Evolutionary conservation across 2,797 vertebrate genomes (phyloP), one percentile per base, ranked within the genome.

Genomic region (Cuculus canorus): DNA sequence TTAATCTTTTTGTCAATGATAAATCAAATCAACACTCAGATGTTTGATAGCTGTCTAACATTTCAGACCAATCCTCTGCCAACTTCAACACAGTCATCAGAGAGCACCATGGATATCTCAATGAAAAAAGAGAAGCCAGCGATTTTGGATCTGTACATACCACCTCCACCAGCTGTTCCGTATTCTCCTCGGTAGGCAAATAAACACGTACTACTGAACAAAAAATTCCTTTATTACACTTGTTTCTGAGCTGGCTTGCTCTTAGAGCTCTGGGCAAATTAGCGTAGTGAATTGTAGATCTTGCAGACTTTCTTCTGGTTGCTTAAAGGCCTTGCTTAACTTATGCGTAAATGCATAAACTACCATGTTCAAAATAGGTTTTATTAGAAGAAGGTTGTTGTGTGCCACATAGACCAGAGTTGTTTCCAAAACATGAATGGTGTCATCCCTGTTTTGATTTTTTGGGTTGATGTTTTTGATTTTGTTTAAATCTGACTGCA

Each of bases 71-170:
- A 92, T 56, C 97, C 98, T 25, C 94, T 70, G 11, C 96, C 98
- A n/a, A 95, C 91, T 71, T 97, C 97, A 37, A 82, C 95, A 24
- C 98, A 96, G 88, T 97, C 98, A 45, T 96, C 98, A 3, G 98
- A 98, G 71, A 97, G 98, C 93, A 95, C 96, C 2, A 95, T 97
- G 75, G 98, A 98, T 9, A 88, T 96, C 64, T 97, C 97, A 2
- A 90, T 97, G 94, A 98, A 97, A 95, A 98, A 98, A 73, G 98
- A 98, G 91, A 99, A 99, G 92, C 96, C 98, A 0, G 97, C 98
- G 91, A 98, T 99, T 95, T 91, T 99, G 96, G 99, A 99, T 75
- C 95, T 99, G 45, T 98, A 98, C 88, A 98, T 99, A 66, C 99
- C 99, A 47, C 99, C 99, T 80, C 99, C 99, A 0, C 99, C 99